Evolutionary conservation across 2,888 invertebrate genomes (phyloP), one percentile per base, ranked within the genome.

Genomic region (Salticus scenicus): DNA sequence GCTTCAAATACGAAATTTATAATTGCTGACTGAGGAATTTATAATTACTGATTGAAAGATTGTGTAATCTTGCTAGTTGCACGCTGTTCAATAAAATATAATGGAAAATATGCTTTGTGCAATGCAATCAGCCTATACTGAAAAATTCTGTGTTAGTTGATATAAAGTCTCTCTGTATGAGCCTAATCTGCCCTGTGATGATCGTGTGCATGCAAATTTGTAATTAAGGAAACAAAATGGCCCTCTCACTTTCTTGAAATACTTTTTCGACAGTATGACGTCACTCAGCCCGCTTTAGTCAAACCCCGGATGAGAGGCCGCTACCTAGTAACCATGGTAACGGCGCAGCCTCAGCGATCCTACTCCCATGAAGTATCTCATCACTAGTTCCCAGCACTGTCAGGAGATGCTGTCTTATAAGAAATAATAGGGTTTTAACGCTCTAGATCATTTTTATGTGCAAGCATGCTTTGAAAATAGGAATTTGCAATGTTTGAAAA

Each of bases 311-410:
- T 83, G 72, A 72, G 76, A 41, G 83, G 76, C 83, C 76, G 83
- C 83, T 83, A 83, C 83, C 83, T 83, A 31, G 83, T 72, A 66
- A 2, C 77, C 77, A 83, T 83, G 72, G 51, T 27, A 77, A 83
- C 83, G 31, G 83, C 83, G 83, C 83, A 83, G 83, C 83, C 83
- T 83, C 83, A 63, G 73, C 81, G 67, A 80, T 80, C 74, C 66
- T 42, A 73, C 51, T 69, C 37, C 47, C 74, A 69, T 81, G 63
- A 63, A 63, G 77, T 70, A 51, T 75, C 75, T 70, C 77, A 33
- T 28, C 66, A 71, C 28, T 31, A 24, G 24, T 64, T 30, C 66
- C 37, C 28, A 73, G 82, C 31, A 28, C 57, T 24, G 42, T 57
- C 42, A 7, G 8, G 66, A 41, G 71, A 77, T 77, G 76, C 64